Conservation (phyloP, 2,888 invertebrate genomes). For the Drosophila tripunctata region DNA sequence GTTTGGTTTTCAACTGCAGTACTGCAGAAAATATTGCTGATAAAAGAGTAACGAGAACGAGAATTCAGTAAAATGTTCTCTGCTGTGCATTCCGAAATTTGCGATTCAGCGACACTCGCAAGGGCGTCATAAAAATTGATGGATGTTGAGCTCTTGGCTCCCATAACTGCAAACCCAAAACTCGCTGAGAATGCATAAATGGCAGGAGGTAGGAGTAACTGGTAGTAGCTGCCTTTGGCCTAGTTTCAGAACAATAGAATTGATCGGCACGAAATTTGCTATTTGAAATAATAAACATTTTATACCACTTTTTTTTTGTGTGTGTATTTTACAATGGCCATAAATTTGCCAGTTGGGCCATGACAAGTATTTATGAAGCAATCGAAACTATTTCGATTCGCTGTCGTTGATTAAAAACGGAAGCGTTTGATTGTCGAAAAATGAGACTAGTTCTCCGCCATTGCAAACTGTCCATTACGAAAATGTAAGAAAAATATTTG, state of each 20-base stretch:
- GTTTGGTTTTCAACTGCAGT: conserved; percentile 15
- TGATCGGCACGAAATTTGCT: conserved; percentile 54
- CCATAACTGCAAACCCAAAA: conserved; percentile 1
- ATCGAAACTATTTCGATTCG: conserved; percentile 57
- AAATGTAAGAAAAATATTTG: conserved; percentile 64
- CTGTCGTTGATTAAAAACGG: conserved; percentile 59
- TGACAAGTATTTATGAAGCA: conserved; percentile 71
- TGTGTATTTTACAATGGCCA: conserved; percentile 20
- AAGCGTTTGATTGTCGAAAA: conserved; percentile 46
- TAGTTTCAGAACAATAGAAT: conserved; percentile 44
- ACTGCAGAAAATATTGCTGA: conserved; percentile 42
- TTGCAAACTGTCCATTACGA: conserved; percentile 33
- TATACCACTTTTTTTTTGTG: conserved; percentile 5
- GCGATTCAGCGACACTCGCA: conserved; percentile 48
- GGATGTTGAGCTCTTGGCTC: conserved; percentile 42
- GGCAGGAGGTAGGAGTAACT: not conserved
- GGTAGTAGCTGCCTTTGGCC: conserved; percentile 11
- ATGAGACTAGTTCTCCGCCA: conserved; percentile 20
- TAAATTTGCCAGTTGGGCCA: conserved; percentile 42
- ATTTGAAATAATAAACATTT: conserved; percentile 63
- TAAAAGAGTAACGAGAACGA: conserved; percentile 6
- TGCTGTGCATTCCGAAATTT: conserved; percentile 47
- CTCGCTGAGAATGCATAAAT: conserved; percentile 27
- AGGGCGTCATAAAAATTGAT: conserved; percentile 75
- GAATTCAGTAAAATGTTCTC: not conserved